phyloP scores from a whole-genome alignment of 2,888 invertebrate species.

The Xylota segnis region DNA sequence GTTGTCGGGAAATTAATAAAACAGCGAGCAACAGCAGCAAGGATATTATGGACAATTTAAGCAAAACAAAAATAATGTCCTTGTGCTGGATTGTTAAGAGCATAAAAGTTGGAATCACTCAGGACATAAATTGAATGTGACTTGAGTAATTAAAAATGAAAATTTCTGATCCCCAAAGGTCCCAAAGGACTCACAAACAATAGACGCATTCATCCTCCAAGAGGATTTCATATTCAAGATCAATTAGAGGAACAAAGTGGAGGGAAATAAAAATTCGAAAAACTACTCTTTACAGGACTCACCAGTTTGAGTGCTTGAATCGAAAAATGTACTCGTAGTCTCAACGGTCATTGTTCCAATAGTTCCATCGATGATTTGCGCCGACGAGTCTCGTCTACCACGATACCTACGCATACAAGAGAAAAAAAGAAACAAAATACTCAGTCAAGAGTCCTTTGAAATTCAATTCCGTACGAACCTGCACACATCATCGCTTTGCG shows the following conservation, averaged over 20 bases:
- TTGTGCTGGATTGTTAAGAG: constrained; percentile 13
- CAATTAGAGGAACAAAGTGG: constrained; percentile 26
- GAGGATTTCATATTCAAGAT: not conserved
- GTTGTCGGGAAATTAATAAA: constrained; percentile 36
- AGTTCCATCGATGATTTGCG: constrained; percentile 96
- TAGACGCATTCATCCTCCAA: not conserved
- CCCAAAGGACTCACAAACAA: not conserved
- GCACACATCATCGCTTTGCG: constrained; percentile 93
- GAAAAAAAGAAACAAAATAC: constrained; percentile 2
- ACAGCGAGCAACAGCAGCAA: constrained; percentile 1
- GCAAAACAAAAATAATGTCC: constrained; percentile 18
- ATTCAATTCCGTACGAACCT: constrained; percentile 32
- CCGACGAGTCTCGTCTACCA: constrained; percentile 90
- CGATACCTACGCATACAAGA: constrained; percentile 80
- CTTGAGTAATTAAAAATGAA: constrained; percentile 26
- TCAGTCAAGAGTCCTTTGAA: not conserved
- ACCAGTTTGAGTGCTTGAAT: constrained; percentile 97
- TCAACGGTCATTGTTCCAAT: constrained; percentile 97
- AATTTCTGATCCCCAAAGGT: not conserved
- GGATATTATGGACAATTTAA: not conserved
- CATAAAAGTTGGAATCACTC: constrained; percentile 30
- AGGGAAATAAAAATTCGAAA: not conserved
- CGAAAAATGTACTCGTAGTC: constrained; percentile 96
- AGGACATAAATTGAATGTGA: not conserved
- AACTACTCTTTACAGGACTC: constrained; percentile 83